Conservation (phyloP, 2,888 invertebrate species). For the Busseola fusca region DNA sequence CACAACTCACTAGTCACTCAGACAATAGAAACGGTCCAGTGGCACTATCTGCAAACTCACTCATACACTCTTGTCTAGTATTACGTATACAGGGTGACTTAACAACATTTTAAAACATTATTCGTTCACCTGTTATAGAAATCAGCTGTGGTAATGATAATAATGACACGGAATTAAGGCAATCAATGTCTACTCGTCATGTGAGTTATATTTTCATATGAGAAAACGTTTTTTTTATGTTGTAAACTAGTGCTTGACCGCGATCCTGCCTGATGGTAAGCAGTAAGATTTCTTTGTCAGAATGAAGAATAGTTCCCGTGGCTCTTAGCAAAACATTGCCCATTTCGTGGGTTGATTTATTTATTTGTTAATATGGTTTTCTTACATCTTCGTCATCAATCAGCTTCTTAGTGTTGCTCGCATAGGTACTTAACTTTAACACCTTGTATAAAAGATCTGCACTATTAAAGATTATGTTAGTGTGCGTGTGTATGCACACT, state of each 20-base stretch:
- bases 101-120: neutral
- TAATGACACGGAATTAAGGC: neutral
- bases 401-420: neutral
- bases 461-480: constrained; percentile 4
- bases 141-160: neutral
- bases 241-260: no score
- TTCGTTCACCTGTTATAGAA: neutral
- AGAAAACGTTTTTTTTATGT: no score
- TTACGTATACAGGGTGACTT: neutral
- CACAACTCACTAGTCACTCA: neutral
- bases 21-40: constrained; percentile 14
- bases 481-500: constrained; percentile 7
- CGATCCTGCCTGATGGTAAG: no score
- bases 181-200: neutral
- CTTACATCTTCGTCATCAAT: neutral
- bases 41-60: neutral
- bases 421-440: constrained; percentile 3
- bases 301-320: neutral
- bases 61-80: neutral
- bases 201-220: neutral
- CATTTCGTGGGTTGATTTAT: neutral
- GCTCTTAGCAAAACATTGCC: neutral
- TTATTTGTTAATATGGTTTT: neutral
- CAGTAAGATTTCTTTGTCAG: neutral
- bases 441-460: constrained; percentile 22